A percentile compares a stretch with the other conserved stretches of the same genome.
These are phyloP conservation scores for Mormyrus lacerda DNA, from an alignment of 2,113 vertebrate genomes.

Conservation along the genomic window DNA sequence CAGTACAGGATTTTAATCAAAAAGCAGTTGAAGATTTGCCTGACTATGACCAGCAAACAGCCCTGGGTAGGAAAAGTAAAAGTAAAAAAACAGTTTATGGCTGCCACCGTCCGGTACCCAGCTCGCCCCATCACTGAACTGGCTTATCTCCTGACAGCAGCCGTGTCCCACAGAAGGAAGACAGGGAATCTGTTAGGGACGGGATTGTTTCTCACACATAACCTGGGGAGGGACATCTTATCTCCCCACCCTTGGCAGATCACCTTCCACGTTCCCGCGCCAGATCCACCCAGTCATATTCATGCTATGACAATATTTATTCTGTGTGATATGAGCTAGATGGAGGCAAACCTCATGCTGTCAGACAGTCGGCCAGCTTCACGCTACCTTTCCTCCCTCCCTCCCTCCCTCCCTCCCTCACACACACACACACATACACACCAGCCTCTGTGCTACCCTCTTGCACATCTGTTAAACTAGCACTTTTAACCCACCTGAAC, in stretches of 20 bases:
- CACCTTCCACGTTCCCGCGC: not conserved
- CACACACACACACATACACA: not conserved
- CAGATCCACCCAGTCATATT: not conserved
- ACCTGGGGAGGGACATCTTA: slow-evolving; percentile 35
- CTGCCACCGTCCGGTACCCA: not conserved
- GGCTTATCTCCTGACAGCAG: slow-evolving; percentile 51
- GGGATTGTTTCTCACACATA: slow-evolving; percentile 34
- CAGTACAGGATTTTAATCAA: slow-evolving; percentile 53
- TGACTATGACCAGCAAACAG: slow-evolving; percentile 46
- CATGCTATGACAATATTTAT: not conserved
- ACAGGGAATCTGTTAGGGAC: slow-evolving; percentile 15
- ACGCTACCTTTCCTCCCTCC: not conserved
- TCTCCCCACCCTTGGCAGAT: slow-evolving; percentile 25
- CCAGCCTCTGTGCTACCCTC: slow-evolving; percentile 6
- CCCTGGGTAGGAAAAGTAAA: slow-evolving; percentile 43
- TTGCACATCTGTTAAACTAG: slow-evolving; percentile 25
- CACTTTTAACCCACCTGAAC: slow-evolving; percentile 22
- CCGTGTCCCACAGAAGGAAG: slow-evolving; percentile 21
- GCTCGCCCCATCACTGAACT: slow-evolving; percentile 19
- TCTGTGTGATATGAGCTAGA: not conserved
- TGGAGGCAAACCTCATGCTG: not conserved
- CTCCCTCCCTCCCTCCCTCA: not conserved
- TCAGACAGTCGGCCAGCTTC: not conserved
- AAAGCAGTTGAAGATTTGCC: slow-evolving; percentile 37
- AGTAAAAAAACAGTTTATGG: slow-evolving; percentile 33